Evolutionary conservation across 2,113 vertebrate species (phyloP).

Genomic region (Porphyrio hochstetteri): DNA sequence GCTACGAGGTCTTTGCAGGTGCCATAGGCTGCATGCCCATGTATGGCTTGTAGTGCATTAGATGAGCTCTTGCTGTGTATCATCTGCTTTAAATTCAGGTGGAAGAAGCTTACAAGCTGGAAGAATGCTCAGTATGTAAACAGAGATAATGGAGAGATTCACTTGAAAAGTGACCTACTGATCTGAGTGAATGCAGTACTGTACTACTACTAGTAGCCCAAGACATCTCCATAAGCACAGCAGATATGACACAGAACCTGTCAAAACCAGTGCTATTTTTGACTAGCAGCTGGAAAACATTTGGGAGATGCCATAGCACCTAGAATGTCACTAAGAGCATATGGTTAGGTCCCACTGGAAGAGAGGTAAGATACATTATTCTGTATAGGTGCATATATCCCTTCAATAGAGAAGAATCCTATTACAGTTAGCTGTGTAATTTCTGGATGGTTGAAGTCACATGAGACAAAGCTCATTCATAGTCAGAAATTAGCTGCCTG

Average conservation of each 20-base stretch:
- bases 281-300: background rate
- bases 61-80: background rate
- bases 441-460: background rate
- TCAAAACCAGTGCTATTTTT: background rate
- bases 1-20: background rate
- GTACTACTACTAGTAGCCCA: background rate
- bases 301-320: background rate
- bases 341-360: background rate
- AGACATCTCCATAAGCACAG: background rate
- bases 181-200: background rate
- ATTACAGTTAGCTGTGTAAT: background rate
- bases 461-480: background rate
- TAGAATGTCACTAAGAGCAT: background rate
- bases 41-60: background rate
- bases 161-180: background rate
- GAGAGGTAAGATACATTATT: background rate
- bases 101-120: background rate
- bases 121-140: background rate
- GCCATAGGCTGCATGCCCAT: background rate
- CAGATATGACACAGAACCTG: background rate
- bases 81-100: background rate
- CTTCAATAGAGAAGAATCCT: background rate
- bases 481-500: background rate
- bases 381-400: background rate
- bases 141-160: background rate